phyloP scores from a whole-genome alignment of 37 sponge, comb jelly and placozoan genomes.

The Beroe forskalii region DNA sequence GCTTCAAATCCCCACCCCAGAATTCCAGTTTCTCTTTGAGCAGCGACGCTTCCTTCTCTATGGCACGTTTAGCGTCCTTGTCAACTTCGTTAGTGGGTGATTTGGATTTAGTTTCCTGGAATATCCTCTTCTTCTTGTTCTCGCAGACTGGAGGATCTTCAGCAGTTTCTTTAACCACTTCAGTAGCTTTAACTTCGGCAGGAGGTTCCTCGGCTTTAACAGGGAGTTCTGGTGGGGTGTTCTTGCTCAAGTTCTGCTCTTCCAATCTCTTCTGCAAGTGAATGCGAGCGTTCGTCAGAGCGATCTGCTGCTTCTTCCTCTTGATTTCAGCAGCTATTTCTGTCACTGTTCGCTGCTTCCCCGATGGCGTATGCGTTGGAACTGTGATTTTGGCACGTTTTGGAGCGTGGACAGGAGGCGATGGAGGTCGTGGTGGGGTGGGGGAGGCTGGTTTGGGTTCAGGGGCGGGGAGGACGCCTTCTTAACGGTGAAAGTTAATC shows the following conservation, averaged over 20 bases:
- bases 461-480: background rate
- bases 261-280: conserved; percentile 19
- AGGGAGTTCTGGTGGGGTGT: background rate
- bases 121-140: conserved; percentile 25
- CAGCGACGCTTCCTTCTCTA: conserved; percentile 32
- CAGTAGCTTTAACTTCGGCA: background rate
- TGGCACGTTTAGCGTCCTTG: conserved; percentile 11
- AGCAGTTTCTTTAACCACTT: background rate
- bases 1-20: conserved; percentile 39
- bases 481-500: conserved; percentile 38
- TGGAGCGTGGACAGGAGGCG: background rate
- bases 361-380: background rate
- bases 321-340: conserved; percentile 27
- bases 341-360: conserved; percentile 24
- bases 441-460: background rate
- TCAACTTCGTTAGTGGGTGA: background rate
- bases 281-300: conserved; percentile 31
- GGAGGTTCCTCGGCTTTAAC: background rate
- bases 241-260: conserved; percentile 30
- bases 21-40: conserved; percentile 54
- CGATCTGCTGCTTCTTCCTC: conserved; percentile 33
- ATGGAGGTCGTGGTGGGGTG: background rate
- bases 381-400: background rate
- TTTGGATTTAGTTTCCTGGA: conserved; percentile 43
- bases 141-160: background rate